Evolutionary conservation across 1,140 invertebrate species (phyloP).

Genomic region (Harlomillsia oculata): DNA sequence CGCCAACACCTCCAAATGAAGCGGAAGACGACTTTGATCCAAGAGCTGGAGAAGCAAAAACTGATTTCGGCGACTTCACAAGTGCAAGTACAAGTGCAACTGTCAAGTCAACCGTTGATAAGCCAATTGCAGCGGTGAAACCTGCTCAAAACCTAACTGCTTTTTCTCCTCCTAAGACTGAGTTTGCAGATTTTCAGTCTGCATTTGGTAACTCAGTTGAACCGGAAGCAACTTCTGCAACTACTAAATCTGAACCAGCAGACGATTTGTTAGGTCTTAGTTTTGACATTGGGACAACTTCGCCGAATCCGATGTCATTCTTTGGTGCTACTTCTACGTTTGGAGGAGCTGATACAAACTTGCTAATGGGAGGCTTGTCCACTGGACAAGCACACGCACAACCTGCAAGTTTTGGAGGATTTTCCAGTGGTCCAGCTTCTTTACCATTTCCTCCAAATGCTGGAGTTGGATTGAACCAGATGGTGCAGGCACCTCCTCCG

Average conservation of each 20-base stretch:
- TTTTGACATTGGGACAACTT: slow-evolving; percentile 10
- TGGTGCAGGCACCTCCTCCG: slow-evolving; percentile 3
- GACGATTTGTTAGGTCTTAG: slow-evolving; percentile 19
- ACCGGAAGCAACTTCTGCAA: neutral
- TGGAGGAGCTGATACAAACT: neutral
- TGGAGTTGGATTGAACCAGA: too few relatives aligned
- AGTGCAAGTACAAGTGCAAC: slow-evolving; percentile 52
- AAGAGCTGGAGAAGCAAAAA: slow-evolving; percentile 41
- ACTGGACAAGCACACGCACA: neutral
- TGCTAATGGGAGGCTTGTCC: neutral
- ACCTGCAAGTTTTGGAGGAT: neutral
- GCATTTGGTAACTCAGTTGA: slow-evolving; percentile 15
- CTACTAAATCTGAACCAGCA: neutral
- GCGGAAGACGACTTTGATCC: slow-evolving; percentile 51
- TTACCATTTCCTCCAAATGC: neutral
- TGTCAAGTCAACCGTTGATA: slow-evolving; percentile 20
- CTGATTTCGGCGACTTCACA: slow-evolving; percentile 72
- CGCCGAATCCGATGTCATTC: neutral
- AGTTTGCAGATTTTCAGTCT: slow-evolving; percentile 24
- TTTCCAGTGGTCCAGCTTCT: neutral
- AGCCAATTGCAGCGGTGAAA: slow-evolving; percentile 1
- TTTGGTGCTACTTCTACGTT: too few relatives aligned
- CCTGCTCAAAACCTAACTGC: too few relatives aligned
- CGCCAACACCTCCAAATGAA: slow-evolving; percentile 32
- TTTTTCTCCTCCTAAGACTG: slow-evolving; percentile 1